phyloP scores from a whole-genome alignment of 2,113 vertebrate species.

The Procavia capensis region DNA sequence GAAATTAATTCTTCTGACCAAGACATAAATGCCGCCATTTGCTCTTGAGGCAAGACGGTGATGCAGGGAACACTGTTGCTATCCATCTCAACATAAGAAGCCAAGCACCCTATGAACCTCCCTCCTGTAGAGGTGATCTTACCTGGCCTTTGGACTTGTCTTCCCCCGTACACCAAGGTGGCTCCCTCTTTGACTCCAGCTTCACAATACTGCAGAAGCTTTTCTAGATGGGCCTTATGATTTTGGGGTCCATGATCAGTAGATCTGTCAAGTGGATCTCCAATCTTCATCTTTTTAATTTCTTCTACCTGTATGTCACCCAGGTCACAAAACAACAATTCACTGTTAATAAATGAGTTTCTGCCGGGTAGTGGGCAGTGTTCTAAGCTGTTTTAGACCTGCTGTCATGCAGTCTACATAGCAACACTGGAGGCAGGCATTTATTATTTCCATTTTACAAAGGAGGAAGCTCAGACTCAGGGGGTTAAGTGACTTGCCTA shows the following conservation, averaged over 20 bases:
- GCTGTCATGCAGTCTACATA: neutral
- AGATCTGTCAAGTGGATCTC: conserved; percentile 91
- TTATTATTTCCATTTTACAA: neutral
- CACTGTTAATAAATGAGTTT: neutral
- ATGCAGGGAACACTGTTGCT: neutral
- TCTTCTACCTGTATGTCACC: conserved; percentile 88
- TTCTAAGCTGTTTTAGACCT: neutral
- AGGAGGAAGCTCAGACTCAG: neutral
- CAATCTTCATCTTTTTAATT: conserved; percentile 93
- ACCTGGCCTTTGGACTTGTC: conserved; percentile 89
- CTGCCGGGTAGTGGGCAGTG: rapidly evolving
- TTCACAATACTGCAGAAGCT: conserved; percentile 91
- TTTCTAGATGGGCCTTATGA: conserved; percentile 91
- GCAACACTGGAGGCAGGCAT: neutral
- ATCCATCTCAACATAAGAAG: neutral
- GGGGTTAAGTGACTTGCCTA: neutral
- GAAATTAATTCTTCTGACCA: neutral
- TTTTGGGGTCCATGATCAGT: conserved; percentile 93
- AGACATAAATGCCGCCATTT: neutral
- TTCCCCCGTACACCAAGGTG: conserved; percentile 89
- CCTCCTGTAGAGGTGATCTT: neutral
- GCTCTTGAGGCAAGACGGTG: neutral
- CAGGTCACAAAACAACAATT: conserved; percentile 46
- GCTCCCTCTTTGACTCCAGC: conserved; percentile 90
- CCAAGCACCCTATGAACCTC: neutral